Base-by-base conservation (phyloP, 2,888 invertebrate species). In the Catocala nupta region DNA sequence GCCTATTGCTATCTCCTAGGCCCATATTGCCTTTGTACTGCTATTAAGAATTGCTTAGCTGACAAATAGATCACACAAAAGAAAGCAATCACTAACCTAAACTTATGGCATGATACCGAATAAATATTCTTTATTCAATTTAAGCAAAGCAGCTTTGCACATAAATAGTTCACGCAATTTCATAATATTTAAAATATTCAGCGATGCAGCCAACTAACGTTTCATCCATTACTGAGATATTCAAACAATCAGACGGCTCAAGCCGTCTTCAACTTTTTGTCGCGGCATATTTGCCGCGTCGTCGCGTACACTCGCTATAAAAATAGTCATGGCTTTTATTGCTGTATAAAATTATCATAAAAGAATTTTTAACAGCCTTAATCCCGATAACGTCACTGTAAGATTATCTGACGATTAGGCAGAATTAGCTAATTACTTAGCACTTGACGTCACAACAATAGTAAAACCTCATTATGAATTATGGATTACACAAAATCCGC, bases 191-290 rank as follows among this genome's bases (percentile, higher is more conserved):
- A n/a, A 45, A 45, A 12, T 12, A 45, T 12, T 48, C 25, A 6
- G 10, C 48, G 16, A 11, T 47, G 13, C 25, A 8, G 10, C 10
- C 48, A 25, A 48, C 25, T 48, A 48, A 25, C 25, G 48, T 10
- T 8, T n/a, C 12, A 25, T 11, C 48, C 9, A 25, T 48, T 48
- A 48, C 25, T 9, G 25, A 48, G 10, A 48, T 16, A 25, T 25
- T 48, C 25, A 48, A 48, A 48, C 25, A 25, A 48, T 48, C 16
- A 45, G 13, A 45, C 13, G 48, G 48, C 48, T 12, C 13, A 13
- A 12, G 5, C 6, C 36, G 11, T 5, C 9, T 48, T 16, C 16
- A 9, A 48, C 48, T 25, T 48, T 48, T 45, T 45, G 13, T 13
- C 45, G 25, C 25, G 25, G 4, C 25, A 48, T 25, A 16, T 12